These are phyloP conservation scores for Gerris lacustris DNA, from an alignment of 2,888 invertebrate species.

Conservation along the genomic window DNA sequence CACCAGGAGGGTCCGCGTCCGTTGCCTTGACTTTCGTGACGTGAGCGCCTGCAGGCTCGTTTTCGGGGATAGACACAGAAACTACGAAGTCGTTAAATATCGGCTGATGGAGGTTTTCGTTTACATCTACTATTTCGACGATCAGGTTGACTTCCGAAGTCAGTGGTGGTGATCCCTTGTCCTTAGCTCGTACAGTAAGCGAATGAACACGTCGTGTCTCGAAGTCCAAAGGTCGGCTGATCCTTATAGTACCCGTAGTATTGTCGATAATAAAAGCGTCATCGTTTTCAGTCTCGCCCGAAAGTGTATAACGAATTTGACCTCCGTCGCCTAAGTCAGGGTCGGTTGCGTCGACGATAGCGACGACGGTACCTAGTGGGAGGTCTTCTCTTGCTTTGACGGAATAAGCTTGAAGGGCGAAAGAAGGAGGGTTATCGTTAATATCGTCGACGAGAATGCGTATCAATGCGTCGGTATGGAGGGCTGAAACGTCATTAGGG, in stretches of 20 bases:
- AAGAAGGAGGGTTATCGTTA: constrained; percentile 78
- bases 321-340: constrained; percentile 76
- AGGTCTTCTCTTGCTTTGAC: constrained; percentile 85
- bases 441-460: constrained; percentile 75
- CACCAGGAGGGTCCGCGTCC: constrained; percentile 68
- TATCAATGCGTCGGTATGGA: constrained; percentile 70
- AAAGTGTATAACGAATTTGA: constrained; percentile 61
- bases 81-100: constrained; percentile 69
- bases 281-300: constrained; percentile 39
- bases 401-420: constrained; percentile 57
- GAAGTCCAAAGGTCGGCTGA: constrained; percentile 67
- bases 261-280: constrained; percentile 68
- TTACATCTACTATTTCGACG: constrained; percentile 83
- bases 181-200: constrained; percentile 69
- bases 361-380: constrained; percentile 74
- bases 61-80: constrained; percentile 63
- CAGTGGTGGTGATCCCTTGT: constrained; percentile 70
- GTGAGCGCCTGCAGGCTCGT: constrained; percentile 59
- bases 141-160: constrained; percentile 67
- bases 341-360: constrained; percentile 70
- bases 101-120: constrained; percentile 80
- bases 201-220: constrained; percentile 82
- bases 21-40: constrained; percentile 66
- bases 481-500: constrained; percentile 43
- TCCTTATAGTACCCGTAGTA: constrained; percentile 72